Evolutionary conservation across 2,113 vertebrate species (phyloP).

Genomic region (Gnathonemus longibarbis): DNA sequence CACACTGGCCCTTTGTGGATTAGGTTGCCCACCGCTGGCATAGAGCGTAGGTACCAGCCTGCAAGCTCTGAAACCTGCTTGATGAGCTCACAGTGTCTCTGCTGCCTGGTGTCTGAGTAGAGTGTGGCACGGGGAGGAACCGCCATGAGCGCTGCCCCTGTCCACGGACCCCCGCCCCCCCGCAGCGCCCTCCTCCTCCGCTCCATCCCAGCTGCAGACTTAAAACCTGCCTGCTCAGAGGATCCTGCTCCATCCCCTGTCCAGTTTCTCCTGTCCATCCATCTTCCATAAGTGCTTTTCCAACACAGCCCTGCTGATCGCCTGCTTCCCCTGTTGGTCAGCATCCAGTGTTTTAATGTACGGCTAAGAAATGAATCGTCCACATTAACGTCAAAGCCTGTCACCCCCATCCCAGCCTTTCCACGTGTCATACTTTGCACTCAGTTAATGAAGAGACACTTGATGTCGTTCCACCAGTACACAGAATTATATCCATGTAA

Average conservation of each 20-base stretch:
- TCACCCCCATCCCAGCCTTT: background rate
- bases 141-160: background rate
- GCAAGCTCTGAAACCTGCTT: background rate
- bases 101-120: background rate
- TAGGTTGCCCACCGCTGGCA: no score
- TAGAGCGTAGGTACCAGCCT: background rate
- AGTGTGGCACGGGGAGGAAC: background rate
- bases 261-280: background rate
- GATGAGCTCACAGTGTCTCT: background rate
- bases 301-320: background rate
- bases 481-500: background rate
- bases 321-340: background rate
- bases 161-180: background rate
- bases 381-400: background rate
- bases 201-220: background rate
- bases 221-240: background rate
- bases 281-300: background rate
- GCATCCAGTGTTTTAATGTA: conserved; percentile 2
- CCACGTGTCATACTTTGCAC: background rate
- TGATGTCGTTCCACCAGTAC: background rate
- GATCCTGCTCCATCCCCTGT: background rate
- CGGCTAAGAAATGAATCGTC: background rate
- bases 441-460: background rate
- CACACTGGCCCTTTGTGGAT: no score
- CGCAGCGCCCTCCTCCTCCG: no score